A percentile compares a stretch with the other conserved stretches of the same genome.
These are phyloP conservation scores for Bombus ignitus DNA, from an alignment of 1,140 invertebrate genomes.

Conservation along the genomic window DNA sequence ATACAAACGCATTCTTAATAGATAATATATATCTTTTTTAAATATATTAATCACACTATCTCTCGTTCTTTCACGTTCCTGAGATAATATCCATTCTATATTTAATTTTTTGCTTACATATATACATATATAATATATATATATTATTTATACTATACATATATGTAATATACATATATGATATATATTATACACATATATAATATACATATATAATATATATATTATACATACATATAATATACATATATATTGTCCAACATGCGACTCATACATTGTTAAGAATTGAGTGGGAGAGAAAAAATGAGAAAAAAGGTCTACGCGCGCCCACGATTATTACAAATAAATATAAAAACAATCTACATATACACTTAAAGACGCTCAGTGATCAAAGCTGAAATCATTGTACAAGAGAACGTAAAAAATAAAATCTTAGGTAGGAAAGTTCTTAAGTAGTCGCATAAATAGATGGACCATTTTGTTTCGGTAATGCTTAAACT, in stretches of 20 bases:
- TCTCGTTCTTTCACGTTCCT: constrained; percentile 52
- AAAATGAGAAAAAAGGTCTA: constrained; percentile 4
- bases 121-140: not conserved
- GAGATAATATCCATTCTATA: constrained; percentile 63
- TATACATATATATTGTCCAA: not conserved
- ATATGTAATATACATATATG: not conserved
- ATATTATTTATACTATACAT: not conserved
- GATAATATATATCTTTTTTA: constrained; percentile 11
- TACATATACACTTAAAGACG: constrained; percentile 23
- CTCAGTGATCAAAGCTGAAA: constrained; percentile 16
- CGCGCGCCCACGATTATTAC: not conserved
- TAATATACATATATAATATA: constrained; percentile 1
- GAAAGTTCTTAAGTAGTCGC: not conserved
- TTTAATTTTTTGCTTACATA: constrained; percentile 5
- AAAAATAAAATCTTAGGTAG: constrained; percentile 20
- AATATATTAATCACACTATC: constrained; percentile 57
- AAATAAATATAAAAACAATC: constrained; percentile 45
- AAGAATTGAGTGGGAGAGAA: not conserved
- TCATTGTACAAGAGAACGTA: constrained; percentile 1
- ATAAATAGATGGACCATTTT: not conserved
- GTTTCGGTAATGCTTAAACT: not conserved
- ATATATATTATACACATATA: constrained; percentile 1
- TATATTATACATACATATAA: not conserved
- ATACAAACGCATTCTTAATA: constrained; percentile 44
- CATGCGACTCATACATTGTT: not conserved